phyloP scores from a whole-genome alignment of 2,797 vertebrate genomes.

The Neosilurus hyrtlii region DNA sequence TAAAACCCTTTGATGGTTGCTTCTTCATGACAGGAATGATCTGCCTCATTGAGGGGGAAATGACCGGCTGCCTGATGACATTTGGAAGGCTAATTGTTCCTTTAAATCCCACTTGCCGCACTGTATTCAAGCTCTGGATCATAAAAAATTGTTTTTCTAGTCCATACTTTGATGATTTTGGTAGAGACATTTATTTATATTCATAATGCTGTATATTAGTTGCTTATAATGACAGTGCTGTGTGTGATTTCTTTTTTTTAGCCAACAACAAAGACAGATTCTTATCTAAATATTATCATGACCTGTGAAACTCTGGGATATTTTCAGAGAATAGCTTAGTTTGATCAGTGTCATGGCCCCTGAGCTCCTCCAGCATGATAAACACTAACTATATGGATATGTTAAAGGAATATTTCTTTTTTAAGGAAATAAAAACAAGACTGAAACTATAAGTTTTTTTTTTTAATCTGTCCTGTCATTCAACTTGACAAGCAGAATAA shows the following conservation, averaged over 20 bases:
- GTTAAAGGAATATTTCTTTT: neutral
- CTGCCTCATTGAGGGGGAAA: constrained; percentile 43
- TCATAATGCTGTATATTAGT: neutral
- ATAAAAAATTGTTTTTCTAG: neutral
- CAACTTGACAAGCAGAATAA: too few relatives aligned
- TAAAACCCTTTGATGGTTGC: constrained; percentile 1
- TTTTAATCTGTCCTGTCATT: too few relatives aligned
- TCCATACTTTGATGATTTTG: neutral
- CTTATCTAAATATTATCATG: neutral
- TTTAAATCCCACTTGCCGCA: neutral
- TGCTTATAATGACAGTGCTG: neutral
- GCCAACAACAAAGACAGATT: neutral
- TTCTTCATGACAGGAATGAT: constrained; percentile 20
- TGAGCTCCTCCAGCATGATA: neutral
- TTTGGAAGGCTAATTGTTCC: constrained; percentile 27
- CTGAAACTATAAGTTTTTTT: too few relatives aligned
- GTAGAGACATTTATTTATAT: neutral
- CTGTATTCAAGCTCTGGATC: neutral
- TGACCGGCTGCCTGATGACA: constrained; percentile 28
- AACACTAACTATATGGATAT: neutral
- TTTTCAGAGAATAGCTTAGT: neutral
- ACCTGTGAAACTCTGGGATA: neutral
- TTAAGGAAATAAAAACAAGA: too few relatives aligned
- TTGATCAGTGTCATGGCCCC: neutral
- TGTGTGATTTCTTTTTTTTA: neutral